Evolutionary conservation across 2,888 invertebrate genomes (phyloP).

Genomic region (Anthophora plumipes): DNA sequence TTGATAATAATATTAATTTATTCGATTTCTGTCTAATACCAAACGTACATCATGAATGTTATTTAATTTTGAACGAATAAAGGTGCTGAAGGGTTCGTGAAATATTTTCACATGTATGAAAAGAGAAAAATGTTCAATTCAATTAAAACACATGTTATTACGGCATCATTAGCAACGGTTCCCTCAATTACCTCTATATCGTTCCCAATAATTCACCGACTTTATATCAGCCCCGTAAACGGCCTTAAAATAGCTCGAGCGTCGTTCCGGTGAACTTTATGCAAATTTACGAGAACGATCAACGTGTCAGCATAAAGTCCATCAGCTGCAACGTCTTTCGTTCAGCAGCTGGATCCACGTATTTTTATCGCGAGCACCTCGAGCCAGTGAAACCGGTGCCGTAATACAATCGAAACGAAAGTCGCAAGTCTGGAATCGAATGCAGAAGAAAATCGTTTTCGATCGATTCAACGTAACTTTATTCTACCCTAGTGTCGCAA

Average conservation of each 20-base stretch:
- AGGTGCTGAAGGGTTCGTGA: not conserved
- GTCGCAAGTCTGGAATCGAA: not conserved
- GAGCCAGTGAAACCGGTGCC: conserved; percentile 39
- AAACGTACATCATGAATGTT: not conserved
- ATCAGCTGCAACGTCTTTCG: conserved; percentile 46
- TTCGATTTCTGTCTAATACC: no score
- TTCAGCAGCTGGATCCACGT: conserved; percentile 41
- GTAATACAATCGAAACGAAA: conserved; percentile 31
- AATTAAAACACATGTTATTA: conserved; percentile 13
- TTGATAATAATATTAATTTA: no score
- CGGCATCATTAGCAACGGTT: conserved; percentile 17
- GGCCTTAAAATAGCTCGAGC: conserved; percentile 9
- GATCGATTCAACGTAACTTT: no score
- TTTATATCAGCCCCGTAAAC: conserved; percentile 44
- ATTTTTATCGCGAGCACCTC: conserved; percentile 55
- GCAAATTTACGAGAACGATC: conserved; percentile 44
- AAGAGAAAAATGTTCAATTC: not conserved
- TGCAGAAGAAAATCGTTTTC: conserved; percentile 6
- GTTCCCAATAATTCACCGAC: conserved; percentile 26
- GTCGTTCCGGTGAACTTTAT: conserved; percentile 31
- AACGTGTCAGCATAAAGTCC: conserved; percentile 44
- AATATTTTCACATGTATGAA: not conserved
- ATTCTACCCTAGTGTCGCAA: no score
- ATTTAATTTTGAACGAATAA: not conserved
- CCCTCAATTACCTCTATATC: conserved; percentile 18